Base-by-base conservation (phyloP, 2,888 invertebrate genomes). In the Lobophora halterata region DNA sequence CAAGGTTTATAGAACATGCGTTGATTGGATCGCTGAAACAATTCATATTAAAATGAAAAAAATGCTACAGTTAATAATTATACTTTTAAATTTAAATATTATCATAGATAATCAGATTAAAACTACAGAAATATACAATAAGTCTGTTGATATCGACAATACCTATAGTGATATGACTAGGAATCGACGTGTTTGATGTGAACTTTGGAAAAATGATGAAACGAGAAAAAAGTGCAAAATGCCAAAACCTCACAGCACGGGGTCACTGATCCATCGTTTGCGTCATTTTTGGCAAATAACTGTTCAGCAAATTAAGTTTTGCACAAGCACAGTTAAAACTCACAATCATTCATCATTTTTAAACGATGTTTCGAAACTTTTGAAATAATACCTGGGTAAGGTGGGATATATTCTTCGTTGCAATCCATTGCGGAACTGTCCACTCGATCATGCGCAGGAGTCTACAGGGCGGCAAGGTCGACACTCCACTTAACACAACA, bases 391-490 rank as follows among this genome's bases (percentile, higher is more conserved):
- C 76, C 74, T 77, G 75, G 74, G 53, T 67, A 71, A 38, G 70
- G 68, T 56, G 71, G 75, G 49, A 69, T 26, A 41, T 43, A 50
- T 39, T 53, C 58, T 61, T 58, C 66, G 67, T 64, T 63, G 61
- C 65, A 72, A 79, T 83, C 75, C 75, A 79, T 83, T 71, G 74
- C 52, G 46, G 65, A 70, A 73, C 65, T 72, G 79, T 74, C 77
- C 70, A 68, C 58, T 58, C 50, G 65, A 67, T 71, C 67, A 65
- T 73, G 74, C 74, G 78, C 78, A 63, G 73, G 71, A 74, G 78
- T 67, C 71, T 65, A 68, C 62, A 63, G 69, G 63, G 65, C 67
- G 61, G 65, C 81, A 82, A 85, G 81, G 82, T 79, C 76, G 67
- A 43, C 64, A 68, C 65, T 79, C 77, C 78, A 79, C 58, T 56